Conservation (phyloP, 2,113 vertebrate genomes). For the Plotosus lineatus region DNA sequence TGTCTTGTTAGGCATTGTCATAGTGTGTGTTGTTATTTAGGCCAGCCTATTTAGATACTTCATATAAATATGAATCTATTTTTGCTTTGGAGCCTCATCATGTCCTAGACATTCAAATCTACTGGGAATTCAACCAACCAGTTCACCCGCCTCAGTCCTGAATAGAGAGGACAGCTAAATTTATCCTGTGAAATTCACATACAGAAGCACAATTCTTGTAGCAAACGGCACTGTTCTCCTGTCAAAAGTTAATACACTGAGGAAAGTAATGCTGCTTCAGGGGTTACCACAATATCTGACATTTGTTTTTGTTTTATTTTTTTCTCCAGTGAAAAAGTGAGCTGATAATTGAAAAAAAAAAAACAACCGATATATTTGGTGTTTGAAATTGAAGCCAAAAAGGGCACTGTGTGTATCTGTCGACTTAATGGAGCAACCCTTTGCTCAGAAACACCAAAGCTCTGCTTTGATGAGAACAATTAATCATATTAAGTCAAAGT, state of each 20-base stretch:
- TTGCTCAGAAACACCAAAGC: constrained; percentile 48
- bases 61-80: constrained; percentile 58
- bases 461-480: constrained; percentile 47
- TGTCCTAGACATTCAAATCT: constrained; percentile 55
- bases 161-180: constrained; percentile 50
- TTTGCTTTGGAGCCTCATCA: constrained; percentile 43
- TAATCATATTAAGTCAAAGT: constrained; percentile 47
- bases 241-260: constrained; percentile 29
- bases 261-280: constrained; percentile 18
- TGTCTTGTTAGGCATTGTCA: constrained; percentile 43
- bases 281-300: neutral
- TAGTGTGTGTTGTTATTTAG: constrained; percentile 51
- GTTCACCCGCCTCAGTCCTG: constrained; percentile 43
- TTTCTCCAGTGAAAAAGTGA: constrained; percentile 6
- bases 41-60: constrained; percentile 53
- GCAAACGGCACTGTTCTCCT: constrained; percentile 32
- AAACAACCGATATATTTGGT: neutral
- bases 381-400: constrained; percentile 36
- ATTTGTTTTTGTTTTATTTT: too few relatives aligned
- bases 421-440: constrained; percentile 16
- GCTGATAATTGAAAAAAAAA: constrained; percentile 11
- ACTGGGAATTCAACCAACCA: constrained; percentile 52
- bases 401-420: constrained; percentile 22
- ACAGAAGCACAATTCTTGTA: constrained; percentile 39
- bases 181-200: constrained; percentile 41